These are phyloP conservation scores for Aphis craccivora DNA, from an alignment of 1,140 invertebrate genomes.

Conservation along the genomic window DNA sequence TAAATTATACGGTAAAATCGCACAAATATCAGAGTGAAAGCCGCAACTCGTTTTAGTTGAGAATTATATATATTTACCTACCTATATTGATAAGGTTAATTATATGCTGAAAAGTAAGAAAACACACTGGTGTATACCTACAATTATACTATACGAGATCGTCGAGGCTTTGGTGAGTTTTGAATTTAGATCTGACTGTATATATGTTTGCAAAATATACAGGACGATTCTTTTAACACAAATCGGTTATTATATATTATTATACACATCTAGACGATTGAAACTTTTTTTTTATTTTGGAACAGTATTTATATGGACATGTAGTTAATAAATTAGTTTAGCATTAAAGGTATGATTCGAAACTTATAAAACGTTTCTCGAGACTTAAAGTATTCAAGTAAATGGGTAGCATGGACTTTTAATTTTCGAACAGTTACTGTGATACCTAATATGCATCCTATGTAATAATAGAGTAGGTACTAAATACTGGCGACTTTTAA, in stretches of 20 bases:
- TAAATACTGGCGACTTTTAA: not conserved
- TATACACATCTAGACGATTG: not conserved
- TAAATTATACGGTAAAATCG: conserved; percentile 33
- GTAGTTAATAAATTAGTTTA: not conserved
- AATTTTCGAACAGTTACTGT: not conserved
- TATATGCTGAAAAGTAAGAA: conserved; percentile 3
- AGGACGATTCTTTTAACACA: not conserved
- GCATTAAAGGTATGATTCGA: not conserved
- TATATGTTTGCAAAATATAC: not conserved
- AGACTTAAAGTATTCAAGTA: not conserved
- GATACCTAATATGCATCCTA: not conserved
- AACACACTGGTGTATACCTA: not conserved
- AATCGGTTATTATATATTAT: not conserved
- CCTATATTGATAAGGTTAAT: conserved; percentile 8
- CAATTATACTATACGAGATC: not conserved
- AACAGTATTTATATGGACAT: not conserved
- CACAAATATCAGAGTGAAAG: conserved; percentile 35
- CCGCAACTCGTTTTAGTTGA: not conserved
- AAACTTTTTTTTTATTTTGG: not conserved
- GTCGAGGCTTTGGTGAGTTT: not conserved
- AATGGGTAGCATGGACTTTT: not conserved
- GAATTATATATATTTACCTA: not conserved
- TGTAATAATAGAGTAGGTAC: no score
- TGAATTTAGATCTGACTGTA: not conserved
- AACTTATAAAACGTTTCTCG: not conserved